A percentile compares a stretch with the other conserved stretches of the same genome.
Evolutionary conservation across 2,797 vertebrate genomes (phyloP).

Genomic region (Anas capensis): DNA sequence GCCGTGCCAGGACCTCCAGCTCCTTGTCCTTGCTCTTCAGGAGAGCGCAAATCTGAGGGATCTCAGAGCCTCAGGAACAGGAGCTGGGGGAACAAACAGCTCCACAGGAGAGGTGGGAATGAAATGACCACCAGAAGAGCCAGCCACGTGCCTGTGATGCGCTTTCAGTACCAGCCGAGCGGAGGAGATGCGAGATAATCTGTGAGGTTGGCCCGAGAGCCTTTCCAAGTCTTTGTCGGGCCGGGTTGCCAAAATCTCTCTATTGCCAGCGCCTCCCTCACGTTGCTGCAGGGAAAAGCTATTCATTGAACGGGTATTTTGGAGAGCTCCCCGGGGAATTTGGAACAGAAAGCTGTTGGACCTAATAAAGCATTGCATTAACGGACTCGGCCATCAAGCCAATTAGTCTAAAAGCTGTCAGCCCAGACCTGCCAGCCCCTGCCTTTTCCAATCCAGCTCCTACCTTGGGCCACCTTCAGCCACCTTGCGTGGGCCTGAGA

Average conservation of each 20-base stretch:
- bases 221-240: slow-evolving; percentile 3
- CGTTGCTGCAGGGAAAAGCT: slow-evolving; percentile 19
- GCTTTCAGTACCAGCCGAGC: not conserved
- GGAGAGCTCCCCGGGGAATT: slow-evolving; percentile 37
- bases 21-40: accelerated
- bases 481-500: accelerated
- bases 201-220: not conserved
- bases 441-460: not conserved
- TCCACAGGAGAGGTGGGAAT: not conserved
- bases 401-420: slow-evolving; percentile 45
- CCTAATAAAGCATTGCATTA: slow-evolving; percentile 33
- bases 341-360: slow-evolving; percentile 50
- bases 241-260: slow-evolving; percentile 35
- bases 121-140: not conserved
- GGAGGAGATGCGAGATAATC: not conserved
- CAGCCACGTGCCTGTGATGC: not conserved
- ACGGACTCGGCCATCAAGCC: slow-evolving; percentile 5
- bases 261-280: not conserved
- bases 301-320: slow-evolving; percentile 41
- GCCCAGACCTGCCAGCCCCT: not conserved
- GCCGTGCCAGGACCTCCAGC: not conserved
- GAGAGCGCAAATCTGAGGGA: not conserved
- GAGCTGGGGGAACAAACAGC: not conserved
- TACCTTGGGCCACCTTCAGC: not conserved
- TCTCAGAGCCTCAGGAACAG: not conserved